Percentiles rank a stretch among this genome's conserved stretches.
These are phyloP conservation scores for Macropus fuliginosus DNA, from an alignment of 2,797 vertebrate species.

Conservation along the genomic window DNA sequence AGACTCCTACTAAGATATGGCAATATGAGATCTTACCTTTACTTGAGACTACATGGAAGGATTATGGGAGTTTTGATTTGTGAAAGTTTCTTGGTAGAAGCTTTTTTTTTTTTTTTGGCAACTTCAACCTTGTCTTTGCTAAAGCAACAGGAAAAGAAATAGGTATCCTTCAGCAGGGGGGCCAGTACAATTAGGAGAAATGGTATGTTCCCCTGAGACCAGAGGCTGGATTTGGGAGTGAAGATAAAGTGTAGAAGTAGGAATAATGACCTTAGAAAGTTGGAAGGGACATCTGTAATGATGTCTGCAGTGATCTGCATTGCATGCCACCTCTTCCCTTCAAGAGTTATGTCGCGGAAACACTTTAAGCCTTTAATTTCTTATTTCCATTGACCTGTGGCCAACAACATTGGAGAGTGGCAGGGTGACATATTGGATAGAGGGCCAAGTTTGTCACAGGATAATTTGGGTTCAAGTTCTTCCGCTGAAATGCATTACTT, in stretches of 20 bases:
- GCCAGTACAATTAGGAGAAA: background rate
- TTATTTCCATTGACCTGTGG: background rate
- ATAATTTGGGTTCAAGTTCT: background rate
- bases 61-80: background rate
- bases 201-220: background rate
- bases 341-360: background rate
- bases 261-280: background rate
- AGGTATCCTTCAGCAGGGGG: background rate
- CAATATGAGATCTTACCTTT: background rate
- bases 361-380: background rate
- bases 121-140: background rate
- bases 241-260: background rate
- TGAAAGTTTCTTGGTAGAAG: background rate
- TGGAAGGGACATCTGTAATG: background rate
- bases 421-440: background rate
- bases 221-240: background rate
- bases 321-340: background rate
- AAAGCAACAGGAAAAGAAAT: background rate
- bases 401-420: background rate
- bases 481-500: background rate
- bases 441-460: background rate
- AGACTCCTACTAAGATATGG: background rate
- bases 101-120: conserved; percentile 1
- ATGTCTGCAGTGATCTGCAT: background rate
- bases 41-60: no score